Base-by-base conservation (phyloP, 2,797 vertebrate genomes). In the Spondyliosoma cantharus region DNA sequence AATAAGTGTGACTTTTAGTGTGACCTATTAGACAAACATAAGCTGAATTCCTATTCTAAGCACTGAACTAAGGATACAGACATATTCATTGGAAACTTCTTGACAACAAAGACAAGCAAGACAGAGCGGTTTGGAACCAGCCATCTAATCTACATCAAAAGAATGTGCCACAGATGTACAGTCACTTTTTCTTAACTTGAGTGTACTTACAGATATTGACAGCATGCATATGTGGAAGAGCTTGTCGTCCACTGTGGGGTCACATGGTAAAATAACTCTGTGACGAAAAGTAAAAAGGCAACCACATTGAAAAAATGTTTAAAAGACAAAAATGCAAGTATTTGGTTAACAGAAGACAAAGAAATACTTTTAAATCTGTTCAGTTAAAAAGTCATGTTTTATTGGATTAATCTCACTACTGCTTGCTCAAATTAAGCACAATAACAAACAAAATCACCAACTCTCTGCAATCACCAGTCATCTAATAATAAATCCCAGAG, bases 151-250 rank as follows among this genome's bases (percentile, higher is more conserved):
- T 15, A 45, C 14, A 15, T 15, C 43, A 45, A 46, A 15, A 46
- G 17, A 46, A 16, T 46, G 14, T 46, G 42, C 42, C 13, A 13
- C 43, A 12, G 43, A 45, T 45, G 7, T 45, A 45, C 14, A 45
- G 43, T 45, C 43, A 13, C 43, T 45, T 45, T 45, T 45, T 46
- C 15, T 15, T 11, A 9, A 3, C 9, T 37, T 46, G 3, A 46
- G 2, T 9, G 9, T 84, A 97, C 98, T 97, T 87, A 99, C 98
- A 2, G 98, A 98, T 76, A 96, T 6, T 0, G 94, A 95, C 0
- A 96, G 92, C 59, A 98, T 94, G 86, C 96, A 94, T 83, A 93
- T 85, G 54, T 99, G 95, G 86, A 95, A 97, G 68, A 97, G 80
- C 8, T 70, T 80, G 20, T 95, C 95, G 0, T 96, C 94, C 46